Conservation (phyloP, 2,113 vertebrate genomes). For the Ciconia maguari region DNA sequence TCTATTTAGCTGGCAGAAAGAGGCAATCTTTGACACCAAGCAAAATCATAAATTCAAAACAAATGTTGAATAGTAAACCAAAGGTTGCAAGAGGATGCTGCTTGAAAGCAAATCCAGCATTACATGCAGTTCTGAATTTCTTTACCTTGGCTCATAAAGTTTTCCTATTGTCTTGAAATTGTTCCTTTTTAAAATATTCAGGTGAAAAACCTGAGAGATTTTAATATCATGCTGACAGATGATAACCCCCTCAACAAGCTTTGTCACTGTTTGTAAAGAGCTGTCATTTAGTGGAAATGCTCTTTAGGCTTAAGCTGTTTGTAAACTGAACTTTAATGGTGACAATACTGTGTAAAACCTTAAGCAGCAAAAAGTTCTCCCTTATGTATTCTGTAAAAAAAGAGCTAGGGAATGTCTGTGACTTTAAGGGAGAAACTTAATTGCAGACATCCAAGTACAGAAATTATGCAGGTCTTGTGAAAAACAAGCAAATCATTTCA, state of each 20-base stretch:
- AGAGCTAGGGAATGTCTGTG: not conserved
- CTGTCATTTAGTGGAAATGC: not conserved
- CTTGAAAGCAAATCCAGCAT: not conserved
- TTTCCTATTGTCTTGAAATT: not conserved
- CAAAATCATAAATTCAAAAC: not conserved
- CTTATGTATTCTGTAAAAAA: not conserved
- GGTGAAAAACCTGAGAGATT: not conserved
- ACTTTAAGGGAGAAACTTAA: not conserved
- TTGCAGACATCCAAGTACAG: not conserved
- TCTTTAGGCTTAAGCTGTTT: conserved; percentile 2
- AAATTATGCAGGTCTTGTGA: not conserved
- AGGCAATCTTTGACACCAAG: not conserved
- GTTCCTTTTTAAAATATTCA: not conserved
- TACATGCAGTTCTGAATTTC: not conserved
- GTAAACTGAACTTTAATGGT: not conserved
- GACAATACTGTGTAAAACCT: not conserved
- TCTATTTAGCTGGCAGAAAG: not conserved
- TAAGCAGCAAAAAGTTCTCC: not conserved
- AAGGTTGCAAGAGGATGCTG: not conserved
- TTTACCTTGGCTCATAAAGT: not conserved
- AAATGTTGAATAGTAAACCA: not conserved
- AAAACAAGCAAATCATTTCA: not conserved
- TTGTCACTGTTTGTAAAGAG: not conserved
- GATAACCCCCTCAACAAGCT: not conserved
- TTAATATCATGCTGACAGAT: not conserved